Percentiles rank a stretch among this genome's conserved stretches.
Evolutionary conservation across 2,888 invertebrate species (phyloP).

Genomic region (Notodonta dromedarius): DNA sequence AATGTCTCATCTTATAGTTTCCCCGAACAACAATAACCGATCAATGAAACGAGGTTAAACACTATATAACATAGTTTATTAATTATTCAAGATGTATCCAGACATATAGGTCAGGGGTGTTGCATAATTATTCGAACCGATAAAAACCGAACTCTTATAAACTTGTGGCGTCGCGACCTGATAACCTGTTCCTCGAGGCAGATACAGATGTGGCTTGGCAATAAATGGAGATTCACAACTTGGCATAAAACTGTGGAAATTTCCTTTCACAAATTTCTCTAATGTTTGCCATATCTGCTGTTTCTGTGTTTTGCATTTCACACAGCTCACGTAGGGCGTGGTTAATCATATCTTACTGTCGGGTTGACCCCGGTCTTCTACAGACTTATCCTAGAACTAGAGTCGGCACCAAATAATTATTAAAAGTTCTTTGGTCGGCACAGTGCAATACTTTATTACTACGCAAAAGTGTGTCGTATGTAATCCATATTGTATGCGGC

Average conservation of each 20-base stretch:
- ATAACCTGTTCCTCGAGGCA: neutral
- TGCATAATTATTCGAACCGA: slow-evolving; percentile 42
- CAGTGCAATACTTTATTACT: no score
- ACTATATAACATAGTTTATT: slow-evolving; percentile 37
- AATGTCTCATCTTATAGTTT: neutral
- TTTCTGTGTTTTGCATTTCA: slow-evolving; percentile 42
- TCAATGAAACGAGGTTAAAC: slow-evolving; percentile 33
- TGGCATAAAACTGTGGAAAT: no score
- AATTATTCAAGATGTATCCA: slow-evolving; percentile 38
- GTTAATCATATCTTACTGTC: slow-evolving; percentile 70
- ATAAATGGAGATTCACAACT: neutral
- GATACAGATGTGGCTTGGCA: neutral
- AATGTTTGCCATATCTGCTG: slow-evolving; percentile 2
- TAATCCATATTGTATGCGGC: no score
- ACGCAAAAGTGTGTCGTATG: no score
- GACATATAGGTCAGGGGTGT: slow-evolving; percentile 44
- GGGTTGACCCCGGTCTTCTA: slow-evolving; percentile 41
- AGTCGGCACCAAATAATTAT: slow-evolving; percentile 3
- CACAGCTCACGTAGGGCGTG: slow-evolving; percentile 60
- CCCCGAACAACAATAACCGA: slow-evolving; percentile 22
- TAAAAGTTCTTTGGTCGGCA: no score
- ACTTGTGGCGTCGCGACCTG: slow-evolving; percentile 1
- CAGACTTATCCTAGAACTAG: slow-evolving; percentile 21
- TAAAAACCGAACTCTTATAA: slow-evolving; percentile 17
- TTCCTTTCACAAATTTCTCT: neutral